These are phyloP conservation scores for Nymphalis urticae DNA, from an alignment of 2,888 invertebrate species.

Conservation along the genomic window DNA sequence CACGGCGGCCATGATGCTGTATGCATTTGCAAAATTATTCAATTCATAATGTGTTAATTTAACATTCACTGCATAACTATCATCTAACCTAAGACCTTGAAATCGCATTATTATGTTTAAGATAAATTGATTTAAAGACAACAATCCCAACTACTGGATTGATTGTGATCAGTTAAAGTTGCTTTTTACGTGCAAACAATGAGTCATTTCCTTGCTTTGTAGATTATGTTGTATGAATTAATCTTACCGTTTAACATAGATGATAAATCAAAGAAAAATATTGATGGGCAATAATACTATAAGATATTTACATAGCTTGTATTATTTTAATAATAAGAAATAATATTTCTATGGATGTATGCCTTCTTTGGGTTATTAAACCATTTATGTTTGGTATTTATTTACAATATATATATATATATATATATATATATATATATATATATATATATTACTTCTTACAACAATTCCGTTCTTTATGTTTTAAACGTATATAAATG, in stretches of 20 bases:
- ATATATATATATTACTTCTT: too few species aligned
- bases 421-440: too few species aligned
- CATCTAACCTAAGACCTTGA: slow-evolving; percentile 11
- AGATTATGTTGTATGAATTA: neutral
- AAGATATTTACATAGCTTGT: too few species aligned
- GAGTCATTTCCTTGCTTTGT: neutral
- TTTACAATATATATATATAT: too few species aligned
- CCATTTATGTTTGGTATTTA: too few species aligned
- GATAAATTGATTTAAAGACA: neutral
- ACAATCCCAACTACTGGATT: too few species aligned
- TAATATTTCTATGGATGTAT: too few species aligned
- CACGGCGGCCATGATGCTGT: slow-evolving; percentile 23
- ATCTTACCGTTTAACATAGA: neutral
- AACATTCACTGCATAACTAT: slow-evolving; percentile 29
- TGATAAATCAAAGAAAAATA: neutral
- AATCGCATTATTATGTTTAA: neutral
- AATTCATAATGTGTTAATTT: slow-evolving; percentile 26
- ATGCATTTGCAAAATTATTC: slow-evolving; percentile 13
- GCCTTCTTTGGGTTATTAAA: too few species aligned
- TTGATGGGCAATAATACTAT: neutral
- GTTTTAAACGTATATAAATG: too few species aligned
- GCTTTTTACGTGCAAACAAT: slow-evolving; percentile 1
- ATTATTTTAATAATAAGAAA: too few species aligned
- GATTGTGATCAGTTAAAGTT: neutral
- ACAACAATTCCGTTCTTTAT: too few species aligned